Percentiles rank a stretch among this genome's conserved stretches.
Conservation (phyloP, 2,113 vertebrate genomes). For the Aythya baeri region DNA sequence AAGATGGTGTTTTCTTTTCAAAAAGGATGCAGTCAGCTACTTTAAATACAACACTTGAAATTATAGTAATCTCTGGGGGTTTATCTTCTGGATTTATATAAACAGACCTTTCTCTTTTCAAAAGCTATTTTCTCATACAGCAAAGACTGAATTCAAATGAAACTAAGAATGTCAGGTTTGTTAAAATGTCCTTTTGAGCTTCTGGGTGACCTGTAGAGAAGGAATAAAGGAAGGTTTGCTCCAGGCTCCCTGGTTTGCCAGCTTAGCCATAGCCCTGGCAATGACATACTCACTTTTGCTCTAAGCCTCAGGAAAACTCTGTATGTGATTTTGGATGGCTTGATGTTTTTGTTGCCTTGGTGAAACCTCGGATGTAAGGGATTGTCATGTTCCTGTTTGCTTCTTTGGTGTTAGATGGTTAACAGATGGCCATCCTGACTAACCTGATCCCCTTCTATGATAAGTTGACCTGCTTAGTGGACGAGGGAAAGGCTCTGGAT, state of each 20-base stretch:
- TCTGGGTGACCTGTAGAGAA: neutral
- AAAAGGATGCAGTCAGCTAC: neutral
- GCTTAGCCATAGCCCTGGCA: neutral
- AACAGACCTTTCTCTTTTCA: neutral
- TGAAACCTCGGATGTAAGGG: neutral
- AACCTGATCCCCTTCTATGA: neutral
- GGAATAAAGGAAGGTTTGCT: neutral
- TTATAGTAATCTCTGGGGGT: neutral
- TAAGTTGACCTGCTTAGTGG: neutral
- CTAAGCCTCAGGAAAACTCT: neutral
- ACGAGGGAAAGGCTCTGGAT: neutral
- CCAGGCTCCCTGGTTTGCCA: neutral
- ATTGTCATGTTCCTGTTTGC: neutral
- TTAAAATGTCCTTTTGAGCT: neutral
- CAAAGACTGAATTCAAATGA: neutral
- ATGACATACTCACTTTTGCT: neutral
- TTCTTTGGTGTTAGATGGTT: neutral
- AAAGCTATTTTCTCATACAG: neutral
- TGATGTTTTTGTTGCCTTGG: neutral
- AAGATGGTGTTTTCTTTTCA: neutral
- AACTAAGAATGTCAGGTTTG: neutral
- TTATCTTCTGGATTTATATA: neutral
- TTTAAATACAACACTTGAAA: slow-evolving; percentile 14
- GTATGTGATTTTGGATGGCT: neutral
- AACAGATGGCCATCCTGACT: neutral